These are phyloP conservation scores for Ariopsis seemanni DNA, from an alignment of 2,113 vertebrate species.

Conservation along the genomic window DNA sequence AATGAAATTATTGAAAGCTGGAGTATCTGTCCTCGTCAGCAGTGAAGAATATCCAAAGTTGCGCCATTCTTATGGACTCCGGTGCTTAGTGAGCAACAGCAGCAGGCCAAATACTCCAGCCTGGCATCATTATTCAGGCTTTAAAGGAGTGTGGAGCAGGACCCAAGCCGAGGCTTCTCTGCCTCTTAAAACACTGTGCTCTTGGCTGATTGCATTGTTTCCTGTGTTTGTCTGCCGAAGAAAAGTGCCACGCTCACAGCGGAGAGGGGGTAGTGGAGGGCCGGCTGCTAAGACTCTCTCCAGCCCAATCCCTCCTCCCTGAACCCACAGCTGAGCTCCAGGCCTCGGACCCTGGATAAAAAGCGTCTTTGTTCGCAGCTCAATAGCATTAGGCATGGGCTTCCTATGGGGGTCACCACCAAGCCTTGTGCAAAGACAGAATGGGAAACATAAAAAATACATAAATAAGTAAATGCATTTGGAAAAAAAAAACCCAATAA, in stretches of 20 bases:
- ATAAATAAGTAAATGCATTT: slow-evolving; percentile 16
- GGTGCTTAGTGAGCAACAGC: slow-evolving; percentile 31
- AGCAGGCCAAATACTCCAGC: slow-evolving; percentile 46
- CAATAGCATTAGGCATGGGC: slow-evolving; percentile 93
- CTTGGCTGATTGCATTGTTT: slow-evolving; percentile 65
- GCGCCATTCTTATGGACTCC: neutral
- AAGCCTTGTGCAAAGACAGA: slow-evolving; percentile 72
- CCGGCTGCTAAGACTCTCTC: slow-evolving; percentile 42
- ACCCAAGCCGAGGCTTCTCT: slow-evolving; percentile 43
- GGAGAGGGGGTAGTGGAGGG: slow-evolving; percentile 43
- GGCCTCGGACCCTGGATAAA: slow-evolving; percentile 81
- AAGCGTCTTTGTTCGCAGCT: slow-evolving; percentile 84
- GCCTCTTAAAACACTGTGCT: slow-evolving; percentile 56
- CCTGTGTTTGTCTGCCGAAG: slow-evolving; percentile 69
- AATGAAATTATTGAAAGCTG: slow-evolving; percentile 82
- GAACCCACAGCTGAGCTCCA: slow-evolving; percentile 84
- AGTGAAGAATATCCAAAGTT: slow-evolving; percentile 58
- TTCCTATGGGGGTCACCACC: slow-evolving; percentile 87
- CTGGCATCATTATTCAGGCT: slow-evolving; percentile 45
- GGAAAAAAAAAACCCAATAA: slow-evolving; percentile 70
- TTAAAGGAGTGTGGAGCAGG: slow-evolving; percentile 42
- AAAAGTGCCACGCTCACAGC: slow-evolving; percentile 59
- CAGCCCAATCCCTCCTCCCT: slow-evolving; percentile 73
- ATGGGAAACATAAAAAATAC: slow-evolving; percentile 32
- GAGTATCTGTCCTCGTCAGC: slow-evolving; percentile 76